phyloP scores from a whole-genome alignment of 2,113 vertebrate genomes.

The Plestiodon gilberti region DNA sequence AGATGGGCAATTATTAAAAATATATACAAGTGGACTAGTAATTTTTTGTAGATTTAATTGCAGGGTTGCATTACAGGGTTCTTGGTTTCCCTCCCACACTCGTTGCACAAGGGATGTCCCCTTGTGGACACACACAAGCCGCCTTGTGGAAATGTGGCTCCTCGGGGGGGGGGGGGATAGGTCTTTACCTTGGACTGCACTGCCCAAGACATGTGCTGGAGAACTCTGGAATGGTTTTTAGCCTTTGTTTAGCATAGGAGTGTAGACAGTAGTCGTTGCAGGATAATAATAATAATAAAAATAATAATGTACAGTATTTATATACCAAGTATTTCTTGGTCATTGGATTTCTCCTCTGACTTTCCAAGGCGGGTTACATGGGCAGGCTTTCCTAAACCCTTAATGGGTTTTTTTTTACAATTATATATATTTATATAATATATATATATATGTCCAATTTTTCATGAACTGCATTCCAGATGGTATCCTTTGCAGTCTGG shows the following conservation, averaged over 20 bases:
- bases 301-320: too few relatives aligned
- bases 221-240: background rate
- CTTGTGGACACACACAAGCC: too few relatives aligned
- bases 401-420: too few relatives aligned
- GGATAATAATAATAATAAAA: too few relatives aligned
- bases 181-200: background rate
- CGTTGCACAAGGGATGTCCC: background rate
- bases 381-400: too few relatives aligned
- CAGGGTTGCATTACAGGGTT: background rate
- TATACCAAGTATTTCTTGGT: too few relatives aligned
- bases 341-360: too few relatives aligned
- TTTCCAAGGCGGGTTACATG: too few relatives aligned
- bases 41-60: background rate
- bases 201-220: background rate
- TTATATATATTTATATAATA: too few relatives aligned
- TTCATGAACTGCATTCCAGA: too few relatives aligned
- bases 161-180: background rate
- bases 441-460: too few relatives aligned
- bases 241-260: background rate
- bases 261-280: background rate
- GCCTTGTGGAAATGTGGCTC: background rate
- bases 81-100: background rate
- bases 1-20: background rate
- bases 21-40: background rate
- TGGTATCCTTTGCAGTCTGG: too few relatives aligned